These are phyloP conservation scores for Eupithecia pulchellata DNA, from an alignment of 2,888 invertebrate species.

Conservation along the genomic window DNA sequence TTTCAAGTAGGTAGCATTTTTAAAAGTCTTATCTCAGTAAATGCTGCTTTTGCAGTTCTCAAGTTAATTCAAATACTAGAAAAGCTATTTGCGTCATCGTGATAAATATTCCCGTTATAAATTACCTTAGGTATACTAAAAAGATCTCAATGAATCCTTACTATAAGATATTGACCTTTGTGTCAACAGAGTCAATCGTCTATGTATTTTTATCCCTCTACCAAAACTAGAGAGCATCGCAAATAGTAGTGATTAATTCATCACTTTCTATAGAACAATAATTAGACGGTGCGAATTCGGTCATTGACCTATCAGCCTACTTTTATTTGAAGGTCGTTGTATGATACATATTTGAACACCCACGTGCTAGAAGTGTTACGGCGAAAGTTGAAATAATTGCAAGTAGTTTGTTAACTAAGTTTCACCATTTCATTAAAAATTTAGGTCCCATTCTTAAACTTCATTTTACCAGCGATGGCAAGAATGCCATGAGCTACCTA, in stretches of 20 bases:
- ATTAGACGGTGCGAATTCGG: conserved; percentile 61
- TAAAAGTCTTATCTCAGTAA: background rate
- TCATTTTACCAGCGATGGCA: background rate
- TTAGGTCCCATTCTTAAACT: background rate
- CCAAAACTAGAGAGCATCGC: conserved; percentile 55
- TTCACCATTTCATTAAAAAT: background rate
- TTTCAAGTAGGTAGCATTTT: background rate
- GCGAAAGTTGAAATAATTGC: conserved; percentile 36
- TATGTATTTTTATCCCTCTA: conserved; percentile 16
- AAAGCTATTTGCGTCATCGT: too few relatives aligned
- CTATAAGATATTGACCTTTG: background rate
- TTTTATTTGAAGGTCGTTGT: conserved; percentile 60
- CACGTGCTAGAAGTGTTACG: conserved; percentile 43
- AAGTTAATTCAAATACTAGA: too few relatives aligned
- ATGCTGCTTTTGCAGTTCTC: background rate
- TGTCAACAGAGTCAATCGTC: conserved; percentile 9
- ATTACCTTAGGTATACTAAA: background rate
- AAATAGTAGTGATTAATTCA: conserved; percentile 73
- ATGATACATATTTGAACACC: conserved; percentile 48
- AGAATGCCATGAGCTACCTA: too few relatives aligned
- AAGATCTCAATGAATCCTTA: background rate
- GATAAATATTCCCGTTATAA: background rate
- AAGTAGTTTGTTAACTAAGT: conserved; percentile 8
- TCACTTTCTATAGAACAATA: conserved; percentile 74
- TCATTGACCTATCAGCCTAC: conserved; percentile 70